Evolutionary conservation across 2,113 vertebrate species (phyloP), one percentile per base, ranked within the genome.

Genomic region (Petromus typicus): DNA sequence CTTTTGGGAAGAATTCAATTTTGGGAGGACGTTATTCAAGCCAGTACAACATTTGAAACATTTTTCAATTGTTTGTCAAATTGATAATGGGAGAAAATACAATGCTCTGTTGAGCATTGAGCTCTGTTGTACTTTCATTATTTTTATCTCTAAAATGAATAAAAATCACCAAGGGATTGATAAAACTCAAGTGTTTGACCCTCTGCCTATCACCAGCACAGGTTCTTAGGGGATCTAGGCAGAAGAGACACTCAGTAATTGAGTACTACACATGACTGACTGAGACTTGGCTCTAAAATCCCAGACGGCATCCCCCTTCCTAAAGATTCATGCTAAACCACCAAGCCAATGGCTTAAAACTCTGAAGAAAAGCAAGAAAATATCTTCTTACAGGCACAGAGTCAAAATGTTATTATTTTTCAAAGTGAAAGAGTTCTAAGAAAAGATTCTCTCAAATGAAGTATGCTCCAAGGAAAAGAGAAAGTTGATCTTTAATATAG

Each of bases 351-450:
- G 51, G 37, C 32, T 43, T 94, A 86, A 93, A 63, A 1, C 18
- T 40, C 34, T 45, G 30, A 90, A 81, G n/a, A 85, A 85, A 87
- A 87, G 25, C 56, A 66, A 92, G 56, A 89, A 88, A 92, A 92
- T 83, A 17, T 51, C 86, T 90, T 96, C 45, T 88, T 88, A 75
- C 0, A 90, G 51, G 82, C 40, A 14, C 14, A 90, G 32, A 69
- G 54, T 90, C 76, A 95, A 84, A 23, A 83, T 37, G 88, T 88
- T 67, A 30, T 61, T 88, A 89, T 96, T 92, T 88, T 92, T 27
- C 45, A 40, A 67, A 13, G 22, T 86, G 48, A 54, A 17, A 86
- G 67, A 71, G 78, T 45, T n/a, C 93, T 76, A 81, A 73, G 92
- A 91, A 91, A 56, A 1, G 6, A 91, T 73, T 95, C 20, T 82